phyloP scores from a whole-genome alignment of 1,140 invertebrate genomes.

The Microplitis demolitor region DNA sequence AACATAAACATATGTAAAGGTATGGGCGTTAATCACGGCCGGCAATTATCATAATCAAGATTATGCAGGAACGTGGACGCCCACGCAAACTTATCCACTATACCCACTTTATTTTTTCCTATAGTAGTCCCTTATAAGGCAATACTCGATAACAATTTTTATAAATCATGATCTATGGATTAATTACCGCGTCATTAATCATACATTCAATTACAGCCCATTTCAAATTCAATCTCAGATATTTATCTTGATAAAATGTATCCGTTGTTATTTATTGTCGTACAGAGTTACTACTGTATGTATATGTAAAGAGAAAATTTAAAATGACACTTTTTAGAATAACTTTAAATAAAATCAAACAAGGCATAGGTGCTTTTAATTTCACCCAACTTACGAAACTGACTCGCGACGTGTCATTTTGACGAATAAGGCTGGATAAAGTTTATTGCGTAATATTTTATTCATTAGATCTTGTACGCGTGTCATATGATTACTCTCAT shows the following conservation, averaged over 20 bases:
- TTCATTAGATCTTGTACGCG: slow-evolving; percentile 44
- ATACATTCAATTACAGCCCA: neutral
- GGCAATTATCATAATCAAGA: slow-evolving; percentile 24
- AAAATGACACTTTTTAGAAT: no score
- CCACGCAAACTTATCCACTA: slow-evolving; percentile 3
- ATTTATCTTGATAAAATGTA: no score
- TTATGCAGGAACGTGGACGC: slow-evolving; percentile 24
- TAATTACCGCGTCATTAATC: neutral
- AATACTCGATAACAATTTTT: neutral
- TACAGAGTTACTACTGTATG: no score
- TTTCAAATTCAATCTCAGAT: neutral
- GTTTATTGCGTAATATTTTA: slow-evolving; percentile 42
- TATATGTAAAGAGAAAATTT: no score
- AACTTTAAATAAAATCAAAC: neutral
- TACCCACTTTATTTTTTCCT: slow-evolving; percentile 14
- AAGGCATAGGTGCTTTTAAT: neutral
- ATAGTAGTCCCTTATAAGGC: neutral
- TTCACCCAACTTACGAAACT: slow-evolving; percentile 28
- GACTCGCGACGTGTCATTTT: slow-evolving; percentile 34
- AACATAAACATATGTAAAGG: no score
- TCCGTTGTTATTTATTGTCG: no score
- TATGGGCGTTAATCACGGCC: slow-evolving; percentile 13
- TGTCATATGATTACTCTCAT: slow-evolving; percentile 9
- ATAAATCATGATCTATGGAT: neutral
- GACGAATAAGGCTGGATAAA: slow-evolving; percentile 35